phyloP scores from a whole-genome alignment of 2,113 vertebrate species.

The Butorides virescens region DNA sequence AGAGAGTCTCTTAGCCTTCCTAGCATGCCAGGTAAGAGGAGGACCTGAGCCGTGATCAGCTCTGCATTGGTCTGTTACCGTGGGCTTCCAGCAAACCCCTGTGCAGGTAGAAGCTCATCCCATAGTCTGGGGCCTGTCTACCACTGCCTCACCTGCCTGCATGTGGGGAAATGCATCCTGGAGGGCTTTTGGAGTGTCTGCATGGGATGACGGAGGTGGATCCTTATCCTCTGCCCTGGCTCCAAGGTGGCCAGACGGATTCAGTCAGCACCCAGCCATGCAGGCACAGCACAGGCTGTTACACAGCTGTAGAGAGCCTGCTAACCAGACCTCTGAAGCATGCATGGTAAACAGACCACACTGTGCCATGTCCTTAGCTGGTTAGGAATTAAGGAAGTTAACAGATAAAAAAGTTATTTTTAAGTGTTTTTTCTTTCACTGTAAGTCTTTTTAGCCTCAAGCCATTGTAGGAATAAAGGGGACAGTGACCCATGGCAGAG shows the following conservation, averaged over 20 bases:
- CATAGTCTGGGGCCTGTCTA: background rate
- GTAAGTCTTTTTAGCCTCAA: background rate
- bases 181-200: background rate
- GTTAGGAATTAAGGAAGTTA: slow-evolving; percentile 18
- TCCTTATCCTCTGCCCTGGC: background rate
- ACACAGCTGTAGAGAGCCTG: background rate
- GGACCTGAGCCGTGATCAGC: background rate
- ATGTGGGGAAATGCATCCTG: background rate
- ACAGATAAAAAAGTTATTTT: background rate
- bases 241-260: background rate
- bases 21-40: background rate
- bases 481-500: background rate
- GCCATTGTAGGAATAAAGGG: background rate
- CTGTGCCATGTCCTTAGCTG: background rate
- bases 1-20: background rate
- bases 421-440: background rate
- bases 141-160: background rate
- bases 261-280: background rate
- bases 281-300: background rate
- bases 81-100: background rate
- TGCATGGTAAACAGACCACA: background rate
- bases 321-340: background rate
- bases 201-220: background rate
- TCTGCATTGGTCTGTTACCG: background rate
- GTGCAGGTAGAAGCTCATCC: background rate